phyloP scores from a whole-genome alignment of 2,797 vertebrate genomes.

The Coracias cyanogaster region DNA sequence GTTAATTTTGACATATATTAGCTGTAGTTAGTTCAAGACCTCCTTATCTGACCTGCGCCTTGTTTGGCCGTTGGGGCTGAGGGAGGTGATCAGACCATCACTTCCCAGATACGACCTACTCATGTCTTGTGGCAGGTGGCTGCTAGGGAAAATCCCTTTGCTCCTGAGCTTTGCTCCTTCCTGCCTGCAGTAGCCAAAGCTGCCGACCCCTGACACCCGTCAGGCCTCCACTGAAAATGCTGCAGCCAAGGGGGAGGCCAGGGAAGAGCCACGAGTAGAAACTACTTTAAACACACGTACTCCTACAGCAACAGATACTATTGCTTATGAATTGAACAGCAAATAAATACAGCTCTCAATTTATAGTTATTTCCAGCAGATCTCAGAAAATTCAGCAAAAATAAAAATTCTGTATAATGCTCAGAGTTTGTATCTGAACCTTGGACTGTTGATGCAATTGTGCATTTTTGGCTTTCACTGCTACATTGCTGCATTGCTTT shows the following conservation, averaged over 20 bases:
- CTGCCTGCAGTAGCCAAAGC: neutral
- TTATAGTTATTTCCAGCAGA: neutral
- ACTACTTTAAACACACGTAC: neutral
- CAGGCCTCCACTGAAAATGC: neutral
- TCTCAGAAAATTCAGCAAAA: neutral
- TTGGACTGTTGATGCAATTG: neutral
- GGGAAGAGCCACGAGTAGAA: neutral
- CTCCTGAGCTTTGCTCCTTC: neutral
- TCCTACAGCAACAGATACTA: neutral
- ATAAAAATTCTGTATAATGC: neutral
- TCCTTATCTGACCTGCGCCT: neutral
- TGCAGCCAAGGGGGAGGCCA: neutral
- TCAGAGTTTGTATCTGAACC: neutral
- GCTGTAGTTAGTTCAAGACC: neutral
- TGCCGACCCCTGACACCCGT: neutral
- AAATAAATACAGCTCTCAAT: neutral
- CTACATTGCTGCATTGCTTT: neutral
- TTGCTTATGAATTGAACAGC: neutral
- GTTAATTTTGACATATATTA: conserved; percentile 35
- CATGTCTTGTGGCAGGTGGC: neutral
- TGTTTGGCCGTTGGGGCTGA: neutral
- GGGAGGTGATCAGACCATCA: neutral
- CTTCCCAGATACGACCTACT: neutral
- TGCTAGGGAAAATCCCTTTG: neutral
- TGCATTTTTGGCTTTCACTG: neutral